Evolutionary conservation across 2,113 vertebrate species (phyloP), one percentile per base, ranked within the genome.

Genomic region (Rhinopomastus cyanomelas): DNA sequence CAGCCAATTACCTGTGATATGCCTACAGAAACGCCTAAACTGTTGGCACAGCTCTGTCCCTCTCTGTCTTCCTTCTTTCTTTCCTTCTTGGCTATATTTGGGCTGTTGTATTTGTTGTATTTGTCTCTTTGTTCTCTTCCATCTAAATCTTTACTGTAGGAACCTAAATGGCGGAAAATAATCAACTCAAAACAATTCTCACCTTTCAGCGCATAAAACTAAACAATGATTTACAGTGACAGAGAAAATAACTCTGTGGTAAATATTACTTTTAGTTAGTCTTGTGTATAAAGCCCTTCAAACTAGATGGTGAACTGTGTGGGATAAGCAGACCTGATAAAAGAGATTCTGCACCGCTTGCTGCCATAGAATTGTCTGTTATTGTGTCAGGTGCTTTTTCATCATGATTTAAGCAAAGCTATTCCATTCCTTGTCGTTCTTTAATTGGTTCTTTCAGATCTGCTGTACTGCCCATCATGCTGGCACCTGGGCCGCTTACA

Each of bases 221-320:
- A 87, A 95, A 91, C 87, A 89, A 23, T 87, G 88, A 96, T 95
- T 95, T 96, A 94, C 42, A 73, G 78, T 94, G 85, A 90, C 91
- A 87, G 13, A 85, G 82, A 94, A 95, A 92, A 95, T 92, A 93
- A 92, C 73, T 92, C 65, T 93, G 78, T 88, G 76, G 94, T 94
- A 95, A 94, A 94, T 94, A 95, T 86, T 95, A 74, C 16, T 92
- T 94, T 94, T 94, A 88, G 82, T 93, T 85, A 76, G 73, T 66
- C 93, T 94, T 89, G 64, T 93, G 46, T 88, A 78, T 84, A 91
- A 95, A 95, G 53, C 64, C 81, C 95, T 95, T 94, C 88, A 94
- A 89, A 83, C 74, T 86, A 87, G 76, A 80, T 80, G 64, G 68
- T 88, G 86, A 95, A 72, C 79, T 88, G 44, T 59, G 59, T 88